Base-by-base conservation (phyloP, 2,888 invertebrate species). In the Sympetrum striolatum region DNA sequence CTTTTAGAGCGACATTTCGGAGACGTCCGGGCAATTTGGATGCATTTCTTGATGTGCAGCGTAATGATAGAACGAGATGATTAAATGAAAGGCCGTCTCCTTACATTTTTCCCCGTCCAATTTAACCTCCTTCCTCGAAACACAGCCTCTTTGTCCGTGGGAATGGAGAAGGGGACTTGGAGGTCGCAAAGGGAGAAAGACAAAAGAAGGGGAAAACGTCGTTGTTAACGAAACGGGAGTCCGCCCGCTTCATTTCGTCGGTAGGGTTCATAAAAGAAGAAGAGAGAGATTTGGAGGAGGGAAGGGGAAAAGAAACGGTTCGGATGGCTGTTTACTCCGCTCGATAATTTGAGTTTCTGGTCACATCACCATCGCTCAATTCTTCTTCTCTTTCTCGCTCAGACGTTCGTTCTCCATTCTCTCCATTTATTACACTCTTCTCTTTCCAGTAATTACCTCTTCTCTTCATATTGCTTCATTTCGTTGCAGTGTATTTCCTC, bases 331-430 rank as follows among this genome's bases (percentile, higher is more conserved):
- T 82, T 35, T 31, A 6, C 86, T 86, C 58, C 18, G 58, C 22
- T 44, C 86, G 39, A 48, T 86, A 58, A 37, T 86, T 37, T 44
- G 53, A 31, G 31, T 82, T 82, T 82, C 81, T 60, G 86, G 86
- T 86, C 86, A 86, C 86, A 86, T 86, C 58, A 12, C 18, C 82
- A 82, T 58, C 58, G 31, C 86, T n/a, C 86, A 86, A 60, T 60
- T 86, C 86, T 86, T 86, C 15, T 31, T 64, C 22, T 64, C 60
- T 58, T 12, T 37, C 35, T 86, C 37, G 18, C 86, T 48, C 82
- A 53, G 82, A 14, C 82, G 82, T 53, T 58, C 58, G n/a, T 64
- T 73, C 73, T 31, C 31, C 12, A 15, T 73, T 73, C 14, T 60
- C 18, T n/a, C 25, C n/a, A 44, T 60, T 5, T 15, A 14, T 60